Percentiles rank a stretch among this genome's conserved stretches.
Conservation (phyloP, 53 echinoderm and acorn worm genomes). For the Paracentrotus lividus region DNA sequence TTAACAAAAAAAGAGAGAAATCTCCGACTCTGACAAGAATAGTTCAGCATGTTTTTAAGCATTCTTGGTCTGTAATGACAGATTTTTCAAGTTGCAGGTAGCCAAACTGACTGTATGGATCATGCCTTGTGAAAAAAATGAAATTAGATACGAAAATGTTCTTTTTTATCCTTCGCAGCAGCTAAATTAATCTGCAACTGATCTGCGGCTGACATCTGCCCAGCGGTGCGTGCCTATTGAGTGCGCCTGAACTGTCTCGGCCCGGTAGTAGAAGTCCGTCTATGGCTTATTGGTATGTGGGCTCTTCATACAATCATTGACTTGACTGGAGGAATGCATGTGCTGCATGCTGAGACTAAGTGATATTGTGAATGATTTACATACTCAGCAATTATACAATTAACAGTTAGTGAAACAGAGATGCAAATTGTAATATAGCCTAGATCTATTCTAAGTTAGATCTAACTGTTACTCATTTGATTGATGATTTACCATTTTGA, state of each 20-base stretch:
- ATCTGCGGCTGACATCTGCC: conserved; percentile 35
- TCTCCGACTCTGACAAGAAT: background rate
- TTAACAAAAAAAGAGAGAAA: background rate
- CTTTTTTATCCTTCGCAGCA: background rate
- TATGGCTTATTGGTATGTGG: background rate
- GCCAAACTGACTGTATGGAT: background rate
- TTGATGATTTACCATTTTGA: background rate
- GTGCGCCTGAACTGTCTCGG: conserved; percentile 23
- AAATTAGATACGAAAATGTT: background rate
- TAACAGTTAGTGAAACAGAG: too few relatives aligned
- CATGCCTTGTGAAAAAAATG: background rate
- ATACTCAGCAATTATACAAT: too few relatives aligned
- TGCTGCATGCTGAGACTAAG: too few relatives aligned
- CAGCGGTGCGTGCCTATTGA: conserved; percentile 18
- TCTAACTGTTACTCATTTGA: too few relatives aligned
- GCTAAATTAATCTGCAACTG: background rate
- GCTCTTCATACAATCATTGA: too few relatives aligned
- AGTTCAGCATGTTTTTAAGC: background rate
- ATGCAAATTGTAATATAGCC: too few relatives aligned
- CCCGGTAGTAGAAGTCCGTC: background rate
- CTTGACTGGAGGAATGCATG: too few relatives aligned
- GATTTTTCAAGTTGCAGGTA: background rate
- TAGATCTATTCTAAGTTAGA: too few relatives aligned
- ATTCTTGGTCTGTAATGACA: background rate
- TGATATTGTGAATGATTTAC: too few relatives aligned